These are phyloP conservation scores for Lycocerus yunnanus DNA, from an alignment of 2,888 invertebrate genomes.

Conservation along the genomic window DNA sequence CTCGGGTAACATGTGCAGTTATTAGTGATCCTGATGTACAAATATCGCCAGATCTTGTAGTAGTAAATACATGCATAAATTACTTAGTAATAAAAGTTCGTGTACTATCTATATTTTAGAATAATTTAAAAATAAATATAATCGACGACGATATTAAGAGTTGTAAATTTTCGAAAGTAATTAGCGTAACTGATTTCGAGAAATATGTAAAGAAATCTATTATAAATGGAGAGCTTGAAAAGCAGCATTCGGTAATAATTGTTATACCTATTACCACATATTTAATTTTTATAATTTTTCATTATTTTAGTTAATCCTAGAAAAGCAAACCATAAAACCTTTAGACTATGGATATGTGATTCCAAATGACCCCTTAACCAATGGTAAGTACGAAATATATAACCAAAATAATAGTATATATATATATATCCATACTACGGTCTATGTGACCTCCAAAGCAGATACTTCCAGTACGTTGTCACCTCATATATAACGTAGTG, in stretches of 20 bases:
- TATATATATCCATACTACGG: too few species aligned
- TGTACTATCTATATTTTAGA: too few species aligned
- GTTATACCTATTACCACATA: too few species aligned
- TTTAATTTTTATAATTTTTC: background rate
- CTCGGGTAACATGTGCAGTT: too few species aligned
- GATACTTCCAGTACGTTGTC: too few species aligned
- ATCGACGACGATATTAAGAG: background rate
- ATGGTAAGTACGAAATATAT: conserved; percentile 57
- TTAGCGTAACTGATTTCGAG: conserved; percentile 50
- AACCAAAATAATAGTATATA: too few species aligned
- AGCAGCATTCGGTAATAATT: conserved; percentile 49
- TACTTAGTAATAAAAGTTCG: too few species aligned
- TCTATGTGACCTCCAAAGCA: too few species aligned
- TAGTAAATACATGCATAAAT: too few species aligned
- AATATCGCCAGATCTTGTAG: too few species aligned
- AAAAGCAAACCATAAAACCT: conserved; percentile 52
- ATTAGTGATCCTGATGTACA: too few species aligned
- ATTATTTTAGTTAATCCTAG: conserved; percentile 48
- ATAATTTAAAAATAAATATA: background rate
- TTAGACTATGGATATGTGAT: conserved; percentile 51
- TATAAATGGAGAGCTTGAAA: conserved; percentile 44
- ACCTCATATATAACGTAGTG: too few species aligned
- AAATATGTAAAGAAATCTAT: conserved; percentile 50
- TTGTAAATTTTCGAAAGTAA: conserved; percentile 24
- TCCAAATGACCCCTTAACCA: conserved; percentile 54